Evolutionary conservation across 2,113 vertebrate genomes (phyloP).

Genomic region (Geococcyx californianus): DNA sequence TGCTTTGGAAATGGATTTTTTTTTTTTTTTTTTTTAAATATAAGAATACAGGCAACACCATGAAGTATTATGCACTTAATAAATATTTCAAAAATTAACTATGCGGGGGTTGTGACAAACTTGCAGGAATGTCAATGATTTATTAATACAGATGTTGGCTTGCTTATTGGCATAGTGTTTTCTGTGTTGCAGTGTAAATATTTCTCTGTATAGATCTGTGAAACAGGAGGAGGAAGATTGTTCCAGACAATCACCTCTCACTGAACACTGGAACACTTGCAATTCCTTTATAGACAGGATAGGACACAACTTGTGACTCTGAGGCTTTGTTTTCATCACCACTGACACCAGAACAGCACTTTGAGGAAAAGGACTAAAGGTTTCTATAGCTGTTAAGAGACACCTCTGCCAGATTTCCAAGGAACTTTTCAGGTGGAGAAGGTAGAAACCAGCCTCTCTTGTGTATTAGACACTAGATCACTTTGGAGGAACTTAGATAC

Average conservation of each 20-base stretch:
- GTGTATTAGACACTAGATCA: neutral
- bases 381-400: neutral
- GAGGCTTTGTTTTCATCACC: neutral
- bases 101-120: neutral
- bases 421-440: neutral
- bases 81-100: conserved; percentile 1
- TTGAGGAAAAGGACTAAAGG: neutral
- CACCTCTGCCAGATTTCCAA: neutral
- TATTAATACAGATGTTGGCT: neutral
- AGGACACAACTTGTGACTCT: neutral
- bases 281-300: neutral
- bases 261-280: neutral
- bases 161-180: neutral
- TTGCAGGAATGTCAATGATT: neutral
- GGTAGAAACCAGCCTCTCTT: neutral
- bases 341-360: neutral
- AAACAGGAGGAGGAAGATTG: neutral
- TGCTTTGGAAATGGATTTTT: neutral
- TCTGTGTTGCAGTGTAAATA: neutral
- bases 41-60: neutral
- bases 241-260: neutral
- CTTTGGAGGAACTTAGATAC: neutral
- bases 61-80: neutral
- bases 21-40: neutral
- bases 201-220: neutral